These are phyloP conservation scores for Salvator merianae DNA, from an alignment of 2,113 vertebrate species.

Conservation along the genomic window DNA sequence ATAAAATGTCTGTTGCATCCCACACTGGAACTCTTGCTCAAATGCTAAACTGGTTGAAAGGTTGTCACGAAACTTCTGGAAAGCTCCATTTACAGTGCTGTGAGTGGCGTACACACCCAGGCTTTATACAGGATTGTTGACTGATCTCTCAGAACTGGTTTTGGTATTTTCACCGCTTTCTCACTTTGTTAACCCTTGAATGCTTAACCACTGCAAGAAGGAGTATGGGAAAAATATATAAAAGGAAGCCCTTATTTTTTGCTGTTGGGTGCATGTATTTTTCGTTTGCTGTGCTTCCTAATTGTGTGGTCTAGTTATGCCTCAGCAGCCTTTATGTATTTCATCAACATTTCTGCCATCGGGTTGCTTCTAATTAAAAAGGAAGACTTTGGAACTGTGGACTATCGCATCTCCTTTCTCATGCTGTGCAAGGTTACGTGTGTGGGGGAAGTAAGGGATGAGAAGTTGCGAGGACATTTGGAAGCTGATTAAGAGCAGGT, in stretches of 20 bases:
- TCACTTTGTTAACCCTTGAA: conserved; percentile 35
- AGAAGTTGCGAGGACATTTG: conserved; percentile 5
- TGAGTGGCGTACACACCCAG: neutral
- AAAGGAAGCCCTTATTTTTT: conserved; percentile 14
- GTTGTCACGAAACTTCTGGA: conserved; percentile 36
- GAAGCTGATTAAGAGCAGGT: conserved; percentile 25
- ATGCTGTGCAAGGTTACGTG: neutral
- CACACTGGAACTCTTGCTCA: conserved; percentile 6
- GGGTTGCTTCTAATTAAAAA: conserved; percentile 32
- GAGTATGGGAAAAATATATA: conserved; percentile 31
- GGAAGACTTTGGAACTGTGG: neutral
- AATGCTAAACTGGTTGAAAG: conserved; percentile 29
- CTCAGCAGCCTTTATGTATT: neutral
- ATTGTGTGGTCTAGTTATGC: neutral
- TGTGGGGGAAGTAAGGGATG: conserved; percentile 26
- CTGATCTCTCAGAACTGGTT: conserved; percentile 29
- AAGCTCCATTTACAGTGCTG: conserved; percentile 5
- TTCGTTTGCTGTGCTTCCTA: conserved; percentile 28
- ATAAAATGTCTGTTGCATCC: neutral
- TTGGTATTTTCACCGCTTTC: conserved; percentile 47
- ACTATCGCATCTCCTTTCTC: neutral
- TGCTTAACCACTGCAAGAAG: conserved; percentile 42
- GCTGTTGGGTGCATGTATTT: conserved; percentile 38
- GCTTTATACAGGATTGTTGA: conserved; percentile 20
- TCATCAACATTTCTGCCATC: conserved; percentile 37